Evolutionary conservation across 2,797 vertebrate genomes (phyloP), one percentile per base, ranked within the genome.

Genomic region (Gobionotothen gibberifrons): DNA sequence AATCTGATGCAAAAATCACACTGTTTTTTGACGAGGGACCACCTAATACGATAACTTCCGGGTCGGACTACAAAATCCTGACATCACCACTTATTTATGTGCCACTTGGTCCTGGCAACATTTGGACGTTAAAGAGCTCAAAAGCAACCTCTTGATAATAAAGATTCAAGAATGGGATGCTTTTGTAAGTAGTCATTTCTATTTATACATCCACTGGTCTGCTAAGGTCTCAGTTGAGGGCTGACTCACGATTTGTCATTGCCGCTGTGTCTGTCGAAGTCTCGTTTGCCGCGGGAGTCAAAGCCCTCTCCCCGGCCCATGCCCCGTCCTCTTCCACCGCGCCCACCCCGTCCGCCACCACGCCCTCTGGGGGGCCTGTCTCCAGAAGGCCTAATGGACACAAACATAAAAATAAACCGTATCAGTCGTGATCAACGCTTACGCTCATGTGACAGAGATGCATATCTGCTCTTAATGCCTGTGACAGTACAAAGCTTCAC

Each of bases 221-320:
- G 54, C 15, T 36, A 2, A 19, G 19, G 42, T 10, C 61, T 26
- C 3, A n/a, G 39, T 17, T 16, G 22, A 66, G 17, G 9, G n/a
- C 36, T 89, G 87, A 97, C 98, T 98, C 94, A 99, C 98, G 96
- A 93, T 97, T 97, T 96, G 93, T 99, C 97, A 47, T 87, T 97
- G 93, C 96, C 95, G 44, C 97, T 98, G 84, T 99, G 97, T 86
- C 97, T 95, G 91, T 99, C 98, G 43, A 98, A 99, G 88, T 99
- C 98, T 69, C 97, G 96, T 63, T 99, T 99, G 67, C 98, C 98
- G 26, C 97, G 96, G 6, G 97, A 97, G 93, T 99, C 98, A 66
- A 99, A 99, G 47, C 97, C 97, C 0, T 99, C 98, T 16, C 96
- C 95, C 84, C 97, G 93, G 88, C 97, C 97, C 94, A 98, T 95